Percentiles rank a stretch among this genome's conserved stretches.
These are phyloP conservation scores for Fragum sueziense DNA, from an alignment of 2,888 invertebrate species.

Conservation along the genomic window DNA sequence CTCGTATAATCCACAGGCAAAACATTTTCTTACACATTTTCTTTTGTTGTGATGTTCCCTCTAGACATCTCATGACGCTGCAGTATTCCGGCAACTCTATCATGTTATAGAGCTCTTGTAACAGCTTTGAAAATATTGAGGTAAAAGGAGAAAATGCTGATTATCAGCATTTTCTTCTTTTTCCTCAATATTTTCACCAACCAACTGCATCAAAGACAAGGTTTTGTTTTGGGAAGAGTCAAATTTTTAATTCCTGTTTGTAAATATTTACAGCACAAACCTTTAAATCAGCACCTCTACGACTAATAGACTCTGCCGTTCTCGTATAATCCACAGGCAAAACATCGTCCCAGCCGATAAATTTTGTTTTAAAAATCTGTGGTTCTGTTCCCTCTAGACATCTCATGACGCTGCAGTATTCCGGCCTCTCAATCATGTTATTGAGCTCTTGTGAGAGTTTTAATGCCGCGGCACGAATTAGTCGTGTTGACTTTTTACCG, in stretches of 20 bases:
- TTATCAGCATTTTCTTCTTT: not conserved
- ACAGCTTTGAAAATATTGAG: constrained; percentile 88
- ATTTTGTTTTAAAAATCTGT: constrained; percentile 96
- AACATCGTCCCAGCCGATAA: constrained; percentile 99
- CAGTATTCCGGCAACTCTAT: constrained; percentile 91
- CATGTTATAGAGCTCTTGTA: constrained; percentile 97
- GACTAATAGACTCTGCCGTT: constrained; percentile 97
- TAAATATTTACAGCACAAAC: constrained; percentile 60
- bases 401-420: constrained; percentile 93
- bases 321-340: constrained; percentile 98
- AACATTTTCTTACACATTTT: constrained; percentile 99
- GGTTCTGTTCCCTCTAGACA: constrained; percentile 91
- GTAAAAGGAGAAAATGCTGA: not conserved
- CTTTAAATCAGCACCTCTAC: constrained; percentile 97
- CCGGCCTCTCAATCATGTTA: constrained; percentile 92
- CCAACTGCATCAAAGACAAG: no score
- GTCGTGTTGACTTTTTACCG: constrained; percentile 97
- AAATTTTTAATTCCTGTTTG: no score
- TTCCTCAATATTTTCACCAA: not conserved
- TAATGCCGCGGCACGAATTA: constrained; percentile 97
- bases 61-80: constrained; percentile 93
- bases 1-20: constrained; percentile 98
- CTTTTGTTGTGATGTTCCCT: constrained; percentile 96
- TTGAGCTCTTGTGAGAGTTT: constrained; percentile 98
- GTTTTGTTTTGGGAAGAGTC: no score